These are phyloP conservation scores for Carassius auratus DNA, from an alignment of 2,113 vertebrate species.

Conservation along the genomic window DNA sequence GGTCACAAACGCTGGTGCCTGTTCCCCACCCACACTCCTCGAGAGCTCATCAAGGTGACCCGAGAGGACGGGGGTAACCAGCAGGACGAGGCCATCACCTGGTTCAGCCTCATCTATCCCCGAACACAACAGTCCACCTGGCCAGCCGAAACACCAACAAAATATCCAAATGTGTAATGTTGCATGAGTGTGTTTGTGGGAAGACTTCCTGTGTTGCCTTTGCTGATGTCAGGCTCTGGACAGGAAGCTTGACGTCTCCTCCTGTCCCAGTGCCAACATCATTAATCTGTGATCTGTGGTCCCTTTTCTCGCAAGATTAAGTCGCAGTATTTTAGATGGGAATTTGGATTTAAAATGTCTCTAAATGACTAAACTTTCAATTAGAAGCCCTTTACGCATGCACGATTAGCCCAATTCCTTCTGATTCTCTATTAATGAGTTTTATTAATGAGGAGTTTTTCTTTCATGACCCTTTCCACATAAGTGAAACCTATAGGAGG, in stretches of 20 bases:
- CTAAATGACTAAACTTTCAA: neutral
- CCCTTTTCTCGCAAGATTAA: neutral
- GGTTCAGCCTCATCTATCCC: constrained; percentile 93
- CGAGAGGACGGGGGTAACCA: constrained; percentile 96
- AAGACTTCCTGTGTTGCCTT: constrained; percentile 17
- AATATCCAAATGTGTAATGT: constrained; percentile 3
- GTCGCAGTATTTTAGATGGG: neutral
- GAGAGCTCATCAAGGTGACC: constrained; percentile 96
- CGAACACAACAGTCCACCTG: constrained; percentile 89
- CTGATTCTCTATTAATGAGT: too few relatives aligned
- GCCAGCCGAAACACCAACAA: constrained; percentile 78
- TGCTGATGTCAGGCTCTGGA: constrained; percentile 7
- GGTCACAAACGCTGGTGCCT: constrained; percentile 98
- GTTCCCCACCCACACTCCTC: constrained; percentile 94
- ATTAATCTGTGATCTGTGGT: neutral
- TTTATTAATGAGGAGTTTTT: neutral
- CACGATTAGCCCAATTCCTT: too few relatives aligned
- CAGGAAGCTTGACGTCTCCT: neutral
- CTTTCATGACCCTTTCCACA: neutral
- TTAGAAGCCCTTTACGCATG: neutral
- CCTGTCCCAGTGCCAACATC: constrained; percentile 18
- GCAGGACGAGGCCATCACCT: constrained; percentile 98
- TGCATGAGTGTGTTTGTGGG: neutral
- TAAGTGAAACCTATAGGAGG: constrained; percentile 34
- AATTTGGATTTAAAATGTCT: neutral